phyloP scores from a whole-genome alignment of 2,888 invertebrate species.

The Chrysotoxum bicinctum region DNA sequence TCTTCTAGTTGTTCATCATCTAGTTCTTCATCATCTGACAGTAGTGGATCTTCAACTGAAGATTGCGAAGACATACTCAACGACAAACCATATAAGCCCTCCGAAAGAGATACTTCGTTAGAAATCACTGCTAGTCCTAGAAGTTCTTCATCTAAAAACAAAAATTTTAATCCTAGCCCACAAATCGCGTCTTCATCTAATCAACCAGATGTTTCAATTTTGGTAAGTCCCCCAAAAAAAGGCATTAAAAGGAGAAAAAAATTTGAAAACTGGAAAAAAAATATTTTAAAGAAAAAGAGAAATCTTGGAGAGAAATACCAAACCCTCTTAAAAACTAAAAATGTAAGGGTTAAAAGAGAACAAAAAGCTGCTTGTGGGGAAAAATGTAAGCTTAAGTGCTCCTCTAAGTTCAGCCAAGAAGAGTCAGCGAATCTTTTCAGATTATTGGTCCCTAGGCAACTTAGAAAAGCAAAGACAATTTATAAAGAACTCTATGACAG shows the following conservation, averaged over 20 bases:
- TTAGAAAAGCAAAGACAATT: slow-evolving; percentile 22
- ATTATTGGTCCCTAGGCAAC: slow-evolving; percentile 14
- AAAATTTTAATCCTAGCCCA: not conserved
- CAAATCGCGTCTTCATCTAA: not conserved
- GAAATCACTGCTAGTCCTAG: not conserved
- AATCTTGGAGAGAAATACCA: slow-evolving; percentile 1
- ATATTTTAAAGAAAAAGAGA: slow-evolving; percentile 21
- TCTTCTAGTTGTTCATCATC: not conserved
- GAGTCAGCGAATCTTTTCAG: not conserved
- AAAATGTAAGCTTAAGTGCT: slow-evolving; percentile 18
- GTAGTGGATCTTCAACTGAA: slow-evolving; percentile 1
- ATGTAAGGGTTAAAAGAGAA: slow-evolving; percentile 9
- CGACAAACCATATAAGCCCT: not conserved
- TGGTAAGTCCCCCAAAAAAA: not conserved
- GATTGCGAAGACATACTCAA: not conserved
- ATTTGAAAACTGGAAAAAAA: not conserved
- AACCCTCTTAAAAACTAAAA: not conserved
- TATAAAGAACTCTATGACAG: slow-evolving; percentile 18
- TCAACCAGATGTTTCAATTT: not conserved
- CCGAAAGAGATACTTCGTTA: not conserved
- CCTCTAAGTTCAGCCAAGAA: no score
- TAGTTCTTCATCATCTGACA: not conserved
- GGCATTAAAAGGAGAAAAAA: not conserved
- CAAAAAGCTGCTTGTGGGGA: not conserved
- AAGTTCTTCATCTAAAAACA: not conserved